Base-by-base conservation (phyloP, 2,113 vertebrate species). In the Muntiacus muntjak region DNA sequence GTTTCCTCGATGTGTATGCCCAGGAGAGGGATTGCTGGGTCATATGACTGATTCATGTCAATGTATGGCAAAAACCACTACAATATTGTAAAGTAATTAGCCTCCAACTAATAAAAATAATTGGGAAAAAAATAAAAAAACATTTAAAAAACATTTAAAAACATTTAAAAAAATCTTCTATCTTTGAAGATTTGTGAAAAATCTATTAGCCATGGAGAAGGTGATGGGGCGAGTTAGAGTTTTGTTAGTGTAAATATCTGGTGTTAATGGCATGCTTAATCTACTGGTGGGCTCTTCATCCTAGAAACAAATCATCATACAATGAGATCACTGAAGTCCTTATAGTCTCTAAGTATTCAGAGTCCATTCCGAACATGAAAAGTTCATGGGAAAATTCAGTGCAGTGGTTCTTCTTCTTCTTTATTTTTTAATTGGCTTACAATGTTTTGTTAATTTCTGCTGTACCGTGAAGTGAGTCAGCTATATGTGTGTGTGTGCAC, bases 211-310 rank as follows among this genome's bases (percentile, higher is more conserved):
- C 7, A 23, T 16, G 4, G 60, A 60, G 79, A 50, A 67, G 4
- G 5, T 6, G 7, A 47, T 10, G 1, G 36, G n/a, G 1, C 5
- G 1, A 55, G 6, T 11, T 17, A 33, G 36, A 74, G 30, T 40
- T 47, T 25, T 40, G 19, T 28, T 28, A 3, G 7, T 30, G 21
- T 57, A 15, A n/a, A 25, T 71, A 54, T 40, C 50, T 57, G 17
- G 23, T 60, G 19, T 6, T 71, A 8, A 74, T 26, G 16, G 8
- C 33, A 30, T 33, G 2, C 36, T 81, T 55, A 6, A 81, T 79
- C 76, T 28, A 5, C 30, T 43, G 33, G 6, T 30, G 17, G 14
- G 6, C 7, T 4, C 33, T 60, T 28, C 2, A 23, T 52, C 52
- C 19, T 82, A 50, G 54, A 45, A 89, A 33, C 26, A 71, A 57